These are phyloP conservation scores for Sardina pilchardus DNA, from an alignment of 2,113 vertebrate species.

Conservation along the genomic window DNA sequence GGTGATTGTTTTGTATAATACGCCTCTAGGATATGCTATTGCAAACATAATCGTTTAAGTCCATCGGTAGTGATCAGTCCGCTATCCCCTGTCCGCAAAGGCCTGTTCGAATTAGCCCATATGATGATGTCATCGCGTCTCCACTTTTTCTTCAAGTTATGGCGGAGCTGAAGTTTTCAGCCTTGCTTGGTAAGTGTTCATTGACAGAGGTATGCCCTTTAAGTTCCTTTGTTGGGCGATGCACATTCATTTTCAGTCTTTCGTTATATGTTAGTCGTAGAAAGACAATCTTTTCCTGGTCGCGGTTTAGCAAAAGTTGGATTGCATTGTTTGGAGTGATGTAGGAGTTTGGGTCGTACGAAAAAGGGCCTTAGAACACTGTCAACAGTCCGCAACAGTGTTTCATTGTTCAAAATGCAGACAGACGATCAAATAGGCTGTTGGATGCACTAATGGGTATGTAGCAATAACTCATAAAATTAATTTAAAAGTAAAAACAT, in stretches of 20 bases:
- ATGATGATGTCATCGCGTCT: constrained; percentile 76
- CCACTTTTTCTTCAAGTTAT: constrained; percentile 76
- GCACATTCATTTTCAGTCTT: not conserved
- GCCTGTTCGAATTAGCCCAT: constrained; percentile 61
- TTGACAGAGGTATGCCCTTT: not conserved
- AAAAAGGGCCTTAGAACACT: constrained; percentile 9
- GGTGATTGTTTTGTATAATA: not conserved
- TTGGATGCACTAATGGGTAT: not conserved
- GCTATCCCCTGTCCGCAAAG: not conserved
- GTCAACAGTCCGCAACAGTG: constrained; percentile 20
- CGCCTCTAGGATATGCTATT: not conserved
- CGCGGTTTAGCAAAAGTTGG: not conserved
- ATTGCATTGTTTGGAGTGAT: constrained; percentile 10
- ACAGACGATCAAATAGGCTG: not conserved
- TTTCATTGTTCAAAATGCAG: constrained; percentile 15
- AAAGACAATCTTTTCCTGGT: not conserved
- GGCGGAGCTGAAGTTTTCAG: constrained; percentile 73
- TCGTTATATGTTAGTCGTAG: not conserved
- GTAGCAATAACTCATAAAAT: not conserved
- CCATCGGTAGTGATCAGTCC: not conserved
- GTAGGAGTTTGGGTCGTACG: constrained; percentile 3
- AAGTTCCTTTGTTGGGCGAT: not conserved
- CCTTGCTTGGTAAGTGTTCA: constrained; percentile 72
- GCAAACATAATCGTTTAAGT: not conserved
- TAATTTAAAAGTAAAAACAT: not conserved